Evolutionary conservation across 2,113 vertebrate genomes (phyloP), one percentile per base, ranked within the genome.

Genomic region (Sebastes schlegelii): DNA sequence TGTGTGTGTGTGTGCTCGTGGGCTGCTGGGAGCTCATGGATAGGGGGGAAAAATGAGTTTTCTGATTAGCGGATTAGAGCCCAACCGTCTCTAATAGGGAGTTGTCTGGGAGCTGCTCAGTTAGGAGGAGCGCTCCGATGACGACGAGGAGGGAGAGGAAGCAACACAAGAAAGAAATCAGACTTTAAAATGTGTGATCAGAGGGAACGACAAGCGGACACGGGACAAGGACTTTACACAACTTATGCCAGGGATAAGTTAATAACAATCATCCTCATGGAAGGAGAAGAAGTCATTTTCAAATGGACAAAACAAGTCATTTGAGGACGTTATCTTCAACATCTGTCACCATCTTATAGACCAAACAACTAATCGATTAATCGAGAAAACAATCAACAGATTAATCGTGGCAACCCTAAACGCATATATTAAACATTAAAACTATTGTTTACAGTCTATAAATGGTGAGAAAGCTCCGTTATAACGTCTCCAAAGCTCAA

Each of bases 21-120:
- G 67, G 67, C 70, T 74, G 72, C 69, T 76, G 88, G 88, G 88
- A 88, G 64, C 81, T 86, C 61, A 61, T 55, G 66, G 80, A 71
- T 77, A 40, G 46, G 2, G 57, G 62, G 42, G 17, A 82, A 80
- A 85, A 86, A 92, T 92, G 84, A 88, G 91, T 91, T 93, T 93
- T 92, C 84, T 92, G 89, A 92, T 93, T 89, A 91, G 87, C 77
- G 72, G 85, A 88, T 90, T 84, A 87, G 82, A 90, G 85, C 86
- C 89, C 90, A 86, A 49, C 54, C 67, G 89, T 83, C 75, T 90
- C 86, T 93, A 82, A 90, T 70, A 86, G 83, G 85, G 88, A 89
- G 76, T 75, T 64, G 87, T 87, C 74, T 86, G 85, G 61, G 88
- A 89, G 88, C 82, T 67, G 89, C 82, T 90, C 85, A 69, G 85